Base-by-base conservation (phyloP, 2,797 vertebrate species). In the Gallirallus australis region DNA sequence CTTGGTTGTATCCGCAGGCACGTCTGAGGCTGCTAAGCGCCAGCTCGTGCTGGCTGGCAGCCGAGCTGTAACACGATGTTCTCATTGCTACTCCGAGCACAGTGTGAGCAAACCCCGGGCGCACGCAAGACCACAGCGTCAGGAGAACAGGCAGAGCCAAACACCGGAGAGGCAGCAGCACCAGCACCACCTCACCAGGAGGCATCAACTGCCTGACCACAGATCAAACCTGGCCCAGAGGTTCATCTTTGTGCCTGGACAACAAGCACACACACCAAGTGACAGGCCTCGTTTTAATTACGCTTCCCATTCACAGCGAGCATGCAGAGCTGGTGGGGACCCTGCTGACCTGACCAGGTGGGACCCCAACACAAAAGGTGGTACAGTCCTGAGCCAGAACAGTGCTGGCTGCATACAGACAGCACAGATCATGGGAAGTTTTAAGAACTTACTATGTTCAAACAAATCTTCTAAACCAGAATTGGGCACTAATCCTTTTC, bases 311-410 rank as follows among this genome's bases (percentile, higher is more conserved):
- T 45, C 6, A 15, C 52, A 31, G 82, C 2, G 3, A 54, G 64
- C 27, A n/a, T 37, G 35, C 28, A 11, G 66, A 6, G 6, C 30
- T 0, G 42, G 28, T 0, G 2, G 28, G 54, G 84, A 81, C 47
- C 56, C 12, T 24, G 1, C 0, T 0, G 48, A 12, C 35, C 48
- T 1, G 0, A 18, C n/a, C 0, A 0, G 31, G 7, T 9, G 2
- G 19, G 24, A 56, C 18, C 40, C 59, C 0, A 0, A 40, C 2
- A 1, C 0, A 4, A 45, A 20, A 19, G 27, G 60, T 8, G 35
- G 28, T 6, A 11, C 42, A 8, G 42, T 27, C 45, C 72, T 6
- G 13, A 77, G 31, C 50, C 60, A 6, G 11, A 56, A 7, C 2
- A 8, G 2, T 3, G 17, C 57, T 14, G 37, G 42, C 66, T 59